Conservation (phyloP, 92 coral and sea anemone species). For the Nematostella vectensis region DNA sequence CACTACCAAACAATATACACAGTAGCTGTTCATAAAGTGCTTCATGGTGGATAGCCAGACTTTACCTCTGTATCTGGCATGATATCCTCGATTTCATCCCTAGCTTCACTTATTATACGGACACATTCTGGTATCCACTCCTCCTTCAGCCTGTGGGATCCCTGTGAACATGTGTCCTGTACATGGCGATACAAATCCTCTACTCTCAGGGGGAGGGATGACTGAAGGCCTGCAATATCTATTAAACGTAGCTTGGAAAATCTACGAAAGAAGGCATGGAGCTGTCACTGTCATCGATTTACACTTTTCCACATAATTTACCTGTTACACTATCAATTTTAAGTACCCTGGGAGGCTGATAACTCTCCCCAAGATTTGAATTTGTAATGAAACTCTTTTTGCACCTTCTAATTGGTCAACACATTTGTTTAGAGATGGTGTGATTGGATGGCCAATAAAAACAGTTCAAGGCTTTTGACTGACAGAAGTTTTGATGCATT, state of each 20-base stretch:
- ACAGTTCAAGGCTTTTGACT: too few relatives aligned
- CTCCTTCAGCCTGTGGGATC: constrained; percentile 46
- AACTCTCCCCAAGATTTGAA: too few relatives aligned
- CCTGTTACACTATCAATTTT: neutral
- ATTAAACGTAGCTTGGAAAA: constrained; percentile 73
- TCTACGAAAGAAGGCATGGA: constrained; percentile 17
- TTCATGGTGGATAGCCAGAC: too few relatives aligned
- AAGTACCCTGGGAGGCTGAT: too few relatives aligned
- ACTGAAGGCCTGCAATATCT: constrained; percentile 54
- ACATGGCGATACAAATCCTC: constrained; percentile 54
- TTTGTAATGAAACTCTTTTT: too few relatives aligned
- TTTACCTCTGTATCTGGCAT: constrained; percentile 88
- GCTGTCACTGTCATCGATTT: neutral
- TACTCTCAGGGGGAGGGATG: constrained; percentile 64
- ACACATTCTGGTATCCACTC: constrained; percentile 89
- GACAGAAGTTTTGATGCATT: too few relatives aligned
- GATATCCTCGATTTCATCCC: constrained; percentile 70
- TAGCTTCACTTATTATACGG: constrained; percentile 64
- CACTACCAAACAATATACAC: too few relatives aligned
- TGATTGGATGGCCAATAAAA: too few relatives aligned
- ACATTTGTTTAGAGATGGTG: too few relatives aligned
- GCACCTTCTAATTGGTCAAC: too few relatives aligned
- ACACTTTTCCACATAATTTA: neutral
- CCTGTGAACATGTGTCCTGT: constrained; percentile 55
- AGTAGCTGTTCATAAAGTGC: too few relatives aligned